Evolutionary conservation across 2,797 vertebrate species (phyloP).

Genomic region (Pseudomugil tenellus): DNA sequence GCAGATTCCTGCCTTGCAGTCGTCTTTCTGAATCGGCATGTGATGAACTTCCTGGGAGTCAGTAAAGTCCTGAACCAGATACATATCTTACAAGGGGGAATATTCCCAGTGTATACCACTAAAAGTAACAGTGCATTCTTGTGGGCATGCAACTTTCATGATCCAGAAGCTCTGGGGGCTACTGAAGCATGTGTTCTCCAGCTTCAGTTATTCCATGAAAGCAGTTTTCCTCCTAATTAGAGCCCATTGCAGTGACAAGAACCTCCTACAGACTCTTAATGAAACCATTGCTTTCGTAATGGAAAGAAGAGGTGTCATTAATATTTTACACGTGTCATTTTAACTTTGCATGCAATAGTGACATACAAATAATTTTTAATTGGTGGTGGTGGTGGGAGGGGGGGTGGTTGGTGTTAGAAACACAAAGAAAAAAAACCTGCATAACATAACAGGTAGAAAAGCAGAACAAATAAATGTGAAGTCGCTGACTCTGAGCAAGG

Average conservation of each 20-base stretch:
- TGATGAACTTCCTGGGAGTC: conserved; percentile 13
- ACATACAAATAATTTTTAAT: no score
- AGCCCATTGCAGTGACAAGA: background rate
- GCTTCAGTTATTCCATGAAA: conserved; percentile 19
- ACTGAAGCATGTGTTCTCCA: conserved; percentile 25
- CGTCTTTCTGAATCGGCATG: conserved; percentile 26
- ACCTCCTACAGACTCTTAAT: conserved; percentile 1
- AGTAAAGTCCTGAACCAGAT: conserved; percentile 13
- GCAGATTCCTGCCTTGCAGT: conserved; percentile 24
- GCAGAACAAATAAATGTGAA: conserved; percentile 28
- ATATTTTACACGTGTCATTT: background rate
- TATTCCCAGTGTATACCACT: conserved; percentile 14
- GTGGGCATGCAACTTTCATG: conserved; percentile 36
- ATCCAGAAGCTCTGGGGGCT: conserved; percentile 24
- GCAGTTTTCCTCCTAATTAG: conserved; percentile 15
- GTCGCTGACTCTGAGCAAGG: conserved; percentile 23
- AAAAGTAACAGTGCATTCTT: conserved; percentile 27
- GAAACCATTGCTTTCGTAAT: conserved; percentile 29
- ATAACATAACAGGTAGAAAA: background rate
- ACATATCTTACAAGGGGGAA: conserved; percentile 13
- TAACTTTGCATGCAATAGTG: background rate
- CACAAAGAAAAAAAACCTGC: background rate
- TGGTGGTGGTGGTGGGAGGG: no score
- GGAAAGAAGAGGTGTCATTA: background rate
- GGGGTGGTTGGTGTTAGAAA: no score